Evolutionary conservation across 2,888 invertebrate species (phyloP).

Genomic region (Litoditis marina): DNA sequence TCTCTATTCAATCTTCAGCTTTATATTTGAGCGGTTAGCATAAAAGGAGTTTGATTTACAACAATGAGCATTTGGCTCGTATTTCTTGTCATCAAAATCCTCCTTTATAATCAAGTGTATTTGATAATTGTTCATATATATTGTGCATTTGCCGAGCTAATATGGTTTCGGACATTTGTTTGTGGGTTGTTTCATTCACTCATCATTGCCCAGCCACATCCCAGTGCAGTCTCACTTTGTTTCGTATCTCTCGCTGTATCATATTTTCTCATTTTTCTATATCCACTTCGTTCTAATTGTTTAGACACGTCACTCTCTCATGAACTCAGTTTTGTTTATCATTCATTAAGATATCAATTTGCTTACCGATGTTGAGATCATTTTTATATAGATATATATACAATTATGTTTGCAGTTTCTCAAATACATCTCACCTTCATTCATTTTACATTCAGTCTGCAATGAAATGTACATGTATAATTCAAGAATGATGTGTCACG

Average conservation of each 20-base stretch:
- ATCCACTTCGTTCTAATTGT: background rate
- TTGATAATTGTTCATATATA: background rate
- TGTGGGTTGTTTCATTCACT: background rate
- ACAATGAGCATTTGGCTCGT: background rate
- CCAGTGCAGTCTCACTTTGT: constrained; percentile 2
- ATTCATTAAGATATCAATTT: too few species aligned
- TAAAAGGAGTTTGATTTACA: background rate
- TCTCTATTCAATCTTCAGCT: too few species aligned
- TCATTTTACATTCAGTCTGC: too few species aligned
- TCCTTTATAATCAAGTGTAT: background rate
- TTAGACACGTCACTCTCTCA: background rate
- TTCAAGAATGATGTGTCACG: too few species aligned
- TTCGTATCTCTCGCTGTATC: constrained; percentile 1
- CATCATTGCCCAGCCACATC: background rate
- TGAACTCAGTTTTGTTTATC: constrained; percentile 1
- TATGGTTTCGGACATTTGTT: background rate
- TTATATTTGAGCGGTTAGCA: too few species aligned
- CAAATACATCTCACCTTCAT: too few species aligned
- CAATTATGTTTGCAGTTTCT: too few species aligned
- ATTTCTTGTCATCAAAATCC: background rate
- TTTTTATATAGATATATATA: too few species aligned
- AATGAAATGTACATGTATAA: too few species aligned
- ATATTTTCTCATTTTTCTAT: background rate
- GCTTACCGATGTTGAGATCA: too few species aligned
- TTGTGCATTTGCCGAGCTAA: background rate